Percentiles rank a stretch among this genome's conserved stretches.
Conservation (phyloP, 2,888 invertebrate genomes). For the Tenthredo livida region DNA sequence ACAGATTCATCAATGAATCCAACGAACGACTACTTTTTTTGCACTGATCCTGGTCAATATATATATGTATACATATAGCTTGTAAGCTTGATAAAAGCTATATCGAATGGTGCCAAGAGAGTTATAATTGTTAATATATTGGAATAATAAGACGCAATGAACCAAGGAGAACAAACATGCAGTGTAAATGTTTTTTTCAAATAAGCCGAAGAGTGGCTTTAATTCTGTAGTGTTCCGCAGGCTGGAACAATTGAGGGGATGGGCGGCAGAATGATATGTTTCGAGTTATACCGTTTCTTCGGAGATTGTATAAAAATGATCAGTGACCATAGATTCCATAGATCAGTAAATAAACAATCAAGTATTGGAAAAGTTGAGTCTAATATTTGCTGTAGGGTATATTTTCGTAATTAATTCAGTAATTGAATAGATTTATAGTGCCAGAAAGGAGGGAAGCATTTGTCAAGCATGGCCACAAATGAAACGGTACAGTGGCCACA, state of each 20-base stretch:
- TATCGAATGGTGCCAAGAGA: neutral
- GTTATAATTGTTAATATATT: neutral
- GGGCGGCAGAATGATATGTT: too few relatives aligned
- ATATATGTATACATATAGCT: too few relatives aligned
- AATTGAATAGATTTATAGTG: too few relatives aligned
- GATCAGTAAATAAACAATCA: too few relatives aligned
- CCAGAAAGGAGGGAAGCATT: too few relatives aligned
- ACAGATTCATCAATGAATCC: neutral
- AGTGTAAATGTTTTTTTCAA: neutral
- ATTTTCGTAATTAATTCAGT: too few relatives aligned
- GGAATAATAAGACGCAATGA: neutral
- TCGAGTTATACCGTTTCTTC: too few relatives aligned
- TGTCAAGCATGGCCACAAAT: too few relatives aligned
- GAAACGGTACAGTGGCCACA: too few relatives aligned
- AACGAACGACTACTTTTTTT: neutral
- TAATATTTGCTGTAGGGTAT: too few relatives aligned
- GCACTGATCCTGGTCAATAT: neutral
- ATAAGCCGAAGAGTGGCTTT: neutral
- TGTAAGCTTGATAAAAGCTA: neutral
- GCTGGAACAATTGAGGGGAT: neutral
- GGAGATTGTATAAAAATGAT: neutral
- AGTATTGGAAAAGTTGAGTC: too few relatives aligned
- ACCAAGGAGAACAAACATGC: neutral
- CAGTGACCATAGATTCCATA: too few relatives aligned
- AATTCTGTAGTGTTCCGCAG: neutral